These are phyloP conservation scores for Thelaira solivaga DNA, from an alignment of 2,888 invertebrate species.

Conservation along the genomic window DNA sequence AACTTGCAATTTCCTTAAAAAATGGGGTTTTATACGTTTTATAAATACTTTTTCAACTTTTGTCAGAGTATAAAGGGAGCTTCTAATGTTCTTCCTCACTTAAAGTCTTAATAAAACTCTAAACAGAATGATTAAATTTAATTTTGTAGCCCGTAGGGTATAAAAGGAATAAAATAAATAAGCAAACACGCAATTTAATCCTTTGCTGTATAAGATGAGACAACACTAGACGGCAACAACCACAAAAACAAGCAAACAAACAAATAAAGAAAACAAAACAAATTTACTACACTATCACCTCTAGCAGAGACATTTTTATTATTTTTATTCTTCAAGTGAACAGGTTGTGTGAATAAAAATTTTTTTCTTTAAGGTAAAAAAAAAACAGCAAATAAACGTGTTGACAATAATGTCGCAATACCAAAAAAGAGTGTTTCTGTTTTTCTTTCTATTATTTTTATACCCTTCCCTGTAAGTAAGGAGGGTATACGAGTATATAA, in stretches of 20 bases:
- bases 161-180: not conserved
- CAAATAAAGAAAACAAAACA: not conserved
- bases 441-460: not conserved
- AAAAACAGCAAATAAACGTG: no score
- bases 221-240: not conserved
- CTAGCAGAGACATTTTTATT: not conserved
- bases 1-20: no score
- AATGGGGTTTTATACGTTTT: no score
- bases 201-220: slow-evolving; percentile 6
- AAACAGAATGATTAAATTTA: no score
- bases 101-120: no score
- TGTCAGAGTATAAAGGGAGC: no score
- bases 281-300: not conserved
- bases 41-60: no score
- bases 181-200: slow-evolving; percentile 48
- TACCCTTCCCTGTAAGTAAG: no score
- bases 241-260: not conserved
- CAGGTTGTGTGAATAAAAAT: slow-evolving; percentile 37
- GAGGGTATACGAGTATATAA: no score
- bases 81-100: no score
- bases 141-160: no score
- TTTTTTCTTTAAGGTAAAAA: slow-evolving; percentile 4
- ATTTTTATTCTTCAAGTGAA: not conserved
- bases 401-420: slow-evolving; percentile 51
- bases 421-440: slow-evolving; percentile 4